Base-by-base conservation (phyloP, 2,113 vertebrate genomes). In the Carettochelys insculpta region DNA sequence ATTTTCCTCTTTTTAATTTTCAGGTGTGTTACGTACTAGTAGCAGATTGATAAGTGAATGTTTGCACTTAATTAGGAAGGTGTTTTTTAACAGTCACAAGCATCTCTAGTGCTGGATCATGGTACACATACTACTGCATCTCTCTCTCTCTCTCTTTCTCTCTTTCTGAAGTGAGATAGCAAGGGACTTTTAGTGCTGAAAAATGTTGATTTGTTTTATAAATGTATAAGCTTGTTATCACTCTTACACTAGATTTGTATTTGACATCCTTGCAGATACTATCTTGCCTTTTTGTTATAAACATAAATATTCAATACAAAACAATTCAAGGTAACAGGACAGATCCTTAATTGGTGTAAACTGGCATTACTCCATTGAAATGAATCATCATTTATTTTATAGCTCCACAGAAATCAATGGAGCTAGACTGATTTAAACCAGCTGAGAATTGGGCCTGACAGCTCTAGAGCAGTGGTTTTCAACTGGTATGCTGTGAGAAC, bases 91-190 rank as follows among this genome's bases (percentile, higher is more conserved):
- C 89, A 76, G 84, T n/a, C 87, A 93, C 52, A 95, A 89, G 92
- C 90, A 95, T 79, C 71, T 92, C 92, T 96, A 78, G 76, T 89
- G n/a, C 52, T 89, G 79, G 95, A 73, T 80, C 41, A 95, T 96
- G 95, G 95, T 92, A 90, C 78, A 88, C 81, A 79, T 78, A 92
- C 92, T 89, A 92, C 94, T 89, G 85, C 92, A 86, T 82, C 71
- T 89, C 2, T 65, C 92, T 96, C 94, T 94, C 95, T 34, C 78
- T 94, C 17, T 38, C 10, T 9, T 34, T 61, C 8, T 61, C 3
- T 58, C 92, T 38, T 93, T 95, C 94, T 95, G 94, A 89, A 96
- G 85, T 92, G 76, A 94, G 95, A 85, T 92, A 89, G 87, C 94
- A 95, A 86, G 94, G 83, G 93, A 88, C 78, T 95, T 92, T 88